Evolutionary conservation across 1,140 invertebrate species (phyloP).

Genomic region (Plutomurus gul): DNA sequence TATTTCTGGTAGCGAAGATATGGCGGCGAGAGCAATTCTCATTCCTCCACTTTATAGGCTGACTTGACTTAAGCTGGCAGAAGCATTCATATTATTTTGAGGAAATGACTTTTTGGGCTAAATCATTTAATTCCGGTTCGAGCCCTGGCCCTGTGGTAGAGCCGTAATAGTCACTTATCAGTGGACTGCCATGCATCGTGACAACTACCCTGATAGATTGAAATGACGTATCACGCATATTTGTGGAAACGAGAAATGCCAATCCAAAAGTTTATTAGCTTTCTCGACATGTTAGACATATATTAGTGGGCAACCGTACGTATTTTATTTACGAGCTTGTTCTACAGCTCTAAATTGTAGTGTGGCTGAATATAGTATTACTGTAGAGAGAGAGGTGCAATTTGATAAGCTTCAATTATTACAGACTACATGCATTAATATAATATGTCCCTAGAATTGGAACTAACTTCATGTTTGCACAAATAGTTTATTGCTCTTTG

Average conservation of each 20-base stretch:
- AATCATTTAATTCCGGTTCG: constrained; percentile 31
- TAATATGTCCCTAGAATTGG: no score
- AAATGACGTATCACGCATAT: constrained; percentile 36
- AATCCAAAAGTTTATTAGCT: constrained; percentile 14
- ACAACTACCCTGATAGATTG: background rate
- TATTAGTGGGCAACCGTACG: no score
- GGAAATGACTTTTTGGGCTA: constrained; percentile 32
- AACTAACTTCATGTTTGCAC: no score
- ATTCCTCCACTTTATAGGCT: background rate
- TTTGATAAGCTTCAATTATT: no score
- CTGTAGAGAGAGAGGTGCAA: no score
- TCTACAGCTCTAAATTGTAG: no score
- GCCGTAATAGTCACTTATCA: background rate
- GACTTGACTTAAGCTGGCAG: background rate
- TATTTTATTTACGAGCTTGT: no score
- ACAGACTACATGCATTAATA: no score
- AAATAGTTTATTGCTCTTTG: no score
- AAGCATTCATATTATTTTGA: constrained; percentile 8
- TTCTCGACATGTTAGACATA: no score
- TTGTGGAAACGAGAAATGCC: constrained; percentile 37
- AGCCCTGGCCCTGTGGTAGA: background rate
- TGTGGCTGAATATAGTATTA: no score
- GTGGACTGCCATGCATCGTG: background rate
- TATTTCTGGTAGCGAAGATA: background rate
- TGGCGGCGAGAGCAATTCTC: background rate